phyloP scores from a whole-genome alignment of 2,888 invertebrate species.

The Parnassius smintheus region DNA sequence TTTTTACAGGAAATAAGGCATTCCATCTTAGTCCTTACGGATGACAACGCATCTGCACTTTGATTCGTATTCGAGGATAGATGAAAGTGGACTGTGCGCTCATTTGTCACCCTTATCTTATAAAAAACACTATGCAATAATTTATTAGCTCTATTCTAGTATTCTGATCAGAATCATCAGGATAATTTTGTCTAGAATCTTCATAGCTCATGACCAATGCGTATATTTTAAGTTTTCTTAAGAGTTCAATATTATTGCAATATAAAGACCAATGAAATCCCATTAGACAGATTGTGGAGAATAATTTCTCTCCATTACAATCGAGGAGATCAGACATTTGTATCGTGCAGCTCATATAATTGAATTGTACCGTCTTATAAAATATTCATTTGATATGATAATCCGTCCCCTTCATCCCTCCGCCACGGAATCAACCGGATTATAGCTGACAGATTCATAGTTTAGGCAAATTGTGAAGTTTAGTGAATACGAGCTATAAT shows the following conservation, averaged over 20 bases:
- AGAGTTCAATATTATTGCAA: background rate
- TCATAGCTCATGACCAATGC: no score
- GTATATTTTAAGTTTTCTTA: no score
- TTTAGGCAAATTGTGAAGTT: slow-evolving; percentile 63
- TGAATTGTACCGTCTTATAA: slow-evolving; percentile 71
- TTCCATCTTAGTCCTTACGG: no score
- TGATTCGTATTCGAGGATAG: no score
- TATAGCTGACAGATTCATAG: slow-evolving; percentile 58
- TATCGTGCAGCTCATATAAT: slow-evolving; percentile 52
- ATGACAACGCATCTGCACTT: no score
- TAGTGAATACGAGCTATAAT: slow-evolving; percentile 44
- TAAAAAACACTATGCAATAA: no score
- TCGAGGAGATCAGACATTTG: slow-evolving; percentile 29
- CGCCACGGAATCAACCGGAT: slow-evolving; percentile 38
- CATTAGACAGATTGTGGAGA: background rate
- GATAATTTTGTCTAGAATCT: no score
- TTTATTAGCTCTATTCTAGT: no score
- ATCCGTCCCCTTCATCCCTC: slow-evolving; percentile 51
- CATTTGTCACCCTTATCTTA: no score
- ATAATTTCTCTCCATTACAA: slow-evolving; percentile 3
- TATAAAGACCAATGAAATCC: background rate
- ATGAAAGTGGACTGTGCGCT: no score
- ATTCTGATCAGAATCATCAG: no score
- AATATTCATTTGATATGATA: slow-evolving; percentile 79
- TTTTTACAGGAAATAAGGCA: no score